Base-by-base conservation (phyloP, 2,888 invertebrate species). In the Leucophenga montana region DNA sequence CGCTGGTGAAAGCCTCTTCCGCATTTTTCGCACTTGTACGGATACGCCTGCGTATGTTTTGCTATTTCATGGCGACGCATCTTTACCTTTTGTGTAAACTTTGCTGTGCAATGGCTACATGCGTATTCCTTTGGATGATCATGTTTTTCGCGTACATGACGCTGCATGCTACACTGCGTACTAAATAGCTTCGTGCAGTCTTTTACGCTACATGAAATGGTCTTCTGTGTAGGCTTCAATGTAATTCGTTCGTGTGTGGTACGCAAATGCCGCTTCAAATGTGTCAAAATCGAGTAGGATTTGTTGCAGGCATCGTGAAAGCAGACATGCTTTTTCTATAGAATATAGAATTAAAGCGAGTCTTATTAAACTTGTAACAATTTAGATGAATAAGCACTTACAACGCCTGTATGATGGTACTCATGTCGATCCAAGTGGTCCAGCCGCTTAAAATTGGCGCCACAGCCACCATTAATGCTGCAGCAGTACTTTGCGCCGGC, bases 221-320 rank as follows among this genome's bases (percentile, higher is more conserved):
- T 80, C 64, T 84, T 86, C 9, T 69, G 71, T 9, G 73, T 72
- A 0, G 72, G 66, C 46, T 70, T 59, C 20, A 67, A 68, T 0
- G 73, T 71, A 1, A 50, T 44, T 5, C 88, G 85, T 74, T 89
- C 88, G 77, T 91, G 92, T 3, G 86, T 88, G 66, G 85, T 90
- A 59, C 89, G 88, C 59, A 90, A 78, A 76, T 93, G 93, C 0
- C 93, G 90, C 80, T 91, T 91, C 65, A 93, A 86, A 80, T 93
- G 92, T 11, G 91, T 91, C 69, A 90, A 89, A 76, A 90, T 92
- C 1, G 91, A 90, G 72, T 93, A 94, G 0, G 90, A 88, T 83
- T 93, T 93, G 4, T 80, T 78, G 77, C 94, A 94, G 48, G 90
- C 90, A n/a, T 90, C 88, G 78, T 90, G 89, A 14, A 86, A 81